These are phyloP conservation scores for Brachionus angularis DNA, from an alignment of 1,140 invertebrate species.

Conservation along the genomic window DNA sequence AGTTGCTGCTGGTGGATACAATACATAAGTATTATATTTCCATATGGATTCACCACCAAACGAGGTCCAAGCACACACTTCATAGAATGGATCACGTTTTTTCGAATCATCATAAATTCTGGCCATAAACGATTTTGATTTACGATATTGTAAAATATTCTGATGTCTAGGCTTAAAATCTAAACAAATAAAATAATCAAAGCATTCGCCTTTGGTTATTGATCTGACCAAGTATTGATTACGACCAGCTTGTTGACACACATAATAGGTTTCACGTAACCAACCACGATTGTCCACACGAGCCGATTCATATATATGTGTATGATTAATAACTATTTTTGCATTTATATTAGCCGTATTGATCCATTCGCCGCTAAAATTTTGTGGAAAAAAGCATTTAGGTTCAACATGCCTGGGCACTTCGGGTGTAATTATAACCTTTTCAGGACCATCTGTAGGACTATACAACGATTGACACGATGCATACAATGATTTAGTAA, in stretches of 20 bases:
- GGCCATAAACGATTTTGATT: conserved; percentile 35
- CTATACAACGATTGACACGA: conserved; percentile 21
- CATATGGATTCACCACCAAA: conserved; percentile 27
- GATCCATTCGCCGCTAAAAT: conserved; percentile 43
- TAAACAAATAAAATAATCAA: conserved; percentile 43
- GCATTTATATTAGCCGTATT: conserved; percentile 44
- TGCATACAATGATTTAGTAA: conserved; percentile 38
- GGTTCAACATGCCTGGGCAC: conserved; percentile 24
- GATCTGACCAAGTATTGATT: conserved; percentile 41
- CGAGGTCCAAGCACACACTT: conserved; percentile 44
- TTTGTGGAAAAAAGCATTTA: conserved; percentile 37
- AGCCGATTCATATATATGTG: conserved; percentile 33
- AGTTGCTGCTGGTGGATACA: conserved; percentile 42
- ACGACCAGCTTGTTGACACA: conserved; percentile 41
- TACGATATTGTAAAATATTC: conserved; percentile 35
- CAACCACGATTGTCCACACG: conserved; percentile 42
- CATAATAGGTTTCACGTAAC: conserved; percentile 38
- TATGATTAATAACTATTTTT: conserved; percentile 27
- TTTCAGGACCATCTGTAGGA: conserved; percentile 35
- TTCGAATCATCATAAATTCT: conserved; percentile 25
- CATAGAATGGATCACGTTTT: conserved; percentile 39
- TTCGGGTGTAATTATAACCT: conserved; percentile 36
- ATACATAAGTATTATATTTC: conserved; percentile 40
- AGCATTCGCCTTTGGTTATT: conserved; percentile 43
- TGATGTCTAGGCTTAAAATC: conserved; percentile 38